A percentile compares a stretch with the other conserved stretches of the same genome.
These are phyloP conservation scores for Nephrotoma appendiculata DNA, from an alignment of 2,888 invertebrate species.

Conservation along the genomic window DNA sequence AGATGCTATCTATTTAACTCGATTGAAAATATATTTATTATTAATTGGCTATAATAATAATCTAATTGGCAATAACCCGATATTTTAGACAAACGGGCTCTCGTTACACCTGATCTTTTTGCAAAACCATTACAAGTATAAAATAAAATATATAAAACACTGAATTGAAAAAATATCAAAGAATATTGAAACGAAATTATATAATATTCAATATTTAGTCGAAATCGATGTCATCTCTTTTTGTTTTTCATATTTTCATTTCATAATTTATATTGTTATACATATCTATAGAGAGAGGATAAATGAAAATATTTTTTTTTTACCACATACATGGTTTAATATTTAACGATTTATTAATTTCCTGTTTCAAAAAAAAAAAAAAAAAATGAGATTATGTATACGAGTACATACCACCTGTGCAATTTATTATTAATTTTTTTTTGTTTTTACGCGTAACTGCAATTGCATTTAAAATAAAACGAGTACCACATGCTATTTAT, in stretches of 20 bases:
- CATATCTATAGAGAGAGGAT: not conserved
- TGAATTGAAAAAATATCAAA: not conserved
- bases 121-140: constrained; percentile 10
- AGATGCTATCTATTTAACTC: not conserved
- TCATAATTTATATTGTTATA: not conserved
- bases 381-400: not conserved
- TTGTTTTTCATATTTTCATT: constrained; percentile 1
- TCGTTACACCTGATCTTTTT: constrained; percentile 22
- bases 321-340: not conserved
- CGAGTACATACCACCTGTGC: not conserved
- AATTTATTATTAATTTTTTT: not conserved
- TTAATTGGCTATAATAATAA: not conserved
- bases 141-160: not conserved
- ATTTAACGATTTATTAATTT: not conserved
- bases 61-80: constrained; percentile 6
- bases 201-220: not conserved
- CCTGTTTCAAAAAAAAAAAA: not conserved
- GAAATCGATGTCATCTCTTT: constrained; percentile 4
- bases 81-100: constrained; percentile 13
- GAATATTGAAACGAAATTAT: not conserved
- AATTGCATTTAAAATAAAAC: not conserved
- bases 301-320: not conserved
- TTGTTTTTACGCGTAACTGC: not conserved
- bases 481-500: not conserved
- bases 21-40: constrained; percentile 3